A percentile compares a stretch with the other conserved stretches of the same genome.
phyloP scores from a whole-genome alignment of 2,113 vertebrate genomes.

The Microcebus murinus region DNA sequence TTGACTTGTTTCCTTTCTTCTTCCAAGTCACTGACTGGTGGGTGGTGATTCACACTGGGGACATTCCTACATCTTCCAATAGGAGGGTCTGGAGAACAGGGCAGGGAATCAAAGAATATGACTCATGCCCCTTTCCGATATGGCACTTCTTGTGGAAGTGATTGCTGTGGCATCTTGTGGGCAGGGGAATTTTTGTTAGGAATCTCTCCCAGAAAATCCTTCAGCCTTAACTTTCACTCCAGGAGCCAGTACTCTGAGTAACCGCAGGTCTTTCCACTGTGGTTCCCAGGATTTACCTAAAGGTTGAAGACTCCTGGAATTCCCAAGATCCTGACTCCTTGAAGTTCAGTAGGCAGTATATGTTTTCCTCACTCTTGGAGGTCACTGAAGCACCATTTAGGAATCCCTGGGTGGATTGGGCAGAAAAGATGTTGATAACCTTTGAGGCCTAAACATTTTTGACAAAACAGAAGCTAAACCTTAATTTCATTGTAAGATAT shows the following conservation, averaged over 20 bases:
- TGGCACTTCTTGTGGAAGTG: not conserved
- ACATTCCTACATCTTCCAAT: not conserved
- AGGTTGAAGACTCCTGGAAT: not conserved
- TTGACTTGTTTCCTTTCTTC: conserved; percentile 32
- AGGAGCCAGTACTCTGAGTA: not conserved
- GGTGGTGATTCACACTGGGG: not conserved
- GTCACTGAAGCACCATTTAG: not conserved
- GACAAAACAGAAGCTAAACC: not conserved
- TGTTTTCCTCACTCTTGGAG: not conserved
- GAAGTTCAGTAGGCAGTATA: not conserved
- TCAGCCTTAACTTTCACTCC: not conserved
- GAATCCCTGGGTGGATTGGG: not conserved
- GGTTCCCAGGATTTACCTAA: not conserved
- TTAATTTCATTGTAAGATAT: not conserved
- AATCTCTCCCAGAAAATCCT: not conserved
- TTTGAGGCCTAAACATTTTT: not conserved
- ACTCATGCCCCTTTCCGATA: not conserved
- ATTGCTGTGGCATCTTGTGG: not conserved
- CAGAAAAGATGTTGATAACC: not conserved
- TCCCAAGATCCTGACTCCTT: not conserved
- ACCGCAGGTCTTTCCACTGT: not conserved
- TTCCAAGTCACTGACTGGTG: not conserved
- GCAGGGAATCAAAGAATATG: not conserved
- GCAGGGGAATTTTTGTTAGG: not conserved
- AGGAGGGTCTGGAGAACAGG: not conserved